A percentile compares a stretch with the other conserved stretches of the same genome.
Evolutionary conservation across 2,113 vertebrate species (phyloP).

Genomic region (crab-eating macaque (Macaca fascicularis)): T2T-MFA8v1.1 NC_088390.1:6120001-6120500

Average conservation of each 20-base stretch:
- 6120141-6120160: neutral
- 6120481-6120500: neutral
- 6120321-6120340: neutral
- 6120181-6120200: neutral
- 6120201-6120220: neutral
- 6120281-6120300: neutral
- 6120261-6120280: neutral
- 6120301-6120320: neutral
- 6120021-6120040: neutral
- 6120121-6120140: too few relatives aligned
- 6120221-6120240: neutral
- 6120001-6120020: neutral
- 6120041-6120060: neutral
- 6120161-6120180: neutral
- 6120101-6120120: neutral
- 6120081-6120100: neutral
- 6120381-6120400: neutral
- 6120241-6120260: neutral
- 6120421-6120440: neutral
- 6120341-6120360: neutral
- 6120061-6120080: neutral
- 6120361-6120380: neutral
- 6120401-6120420: fast-evolving
- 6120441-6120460: neutral
- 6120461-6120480: too few relatives aligned